Percentiles rank a stretch among this genome's conserved stretches.
Conservation (phyloP, 2,113 vertebrate species). For the Dascyllus trimaculatus region DNA sequence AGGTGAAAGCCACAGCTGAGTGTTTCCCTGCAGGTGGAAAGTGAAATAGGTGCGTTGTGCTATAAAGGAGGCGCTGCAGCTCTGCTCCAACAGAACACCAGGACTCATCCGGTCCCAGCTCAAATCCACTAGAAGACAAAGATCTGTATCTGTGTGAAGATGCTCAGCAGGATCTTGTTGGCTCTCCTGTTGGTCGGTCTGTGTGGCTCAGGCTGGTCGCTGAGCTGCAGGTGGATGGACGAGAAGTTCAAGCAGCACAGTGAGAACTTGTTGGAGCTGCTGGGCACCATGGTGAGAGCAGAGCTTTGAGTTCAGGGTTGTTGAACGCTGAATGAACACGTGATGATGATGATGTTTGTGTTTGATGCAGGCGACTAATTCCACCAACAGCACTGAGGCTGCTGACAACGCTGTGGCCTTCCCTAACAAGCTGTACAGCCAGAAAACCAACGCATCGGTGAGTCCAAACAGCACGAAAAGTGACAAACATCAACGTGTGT, state of each 20-base stretch:
- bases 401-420: slow-evolving; percentile 40
- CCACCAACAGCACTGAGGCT: slow-evolving; percentile 46
- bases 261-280: slow-evolving; percentile 30
- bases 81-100: slow-evolving; percentile 9
- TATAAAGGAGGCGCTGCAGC: slow-evolving; percentile 27
- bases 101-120: neutral
- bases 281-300: slow-evolving; percentile 67
- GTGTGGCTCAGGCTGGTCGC: slow-evolving; percentile 24
- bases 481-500: neutral
- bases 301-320: neutral
- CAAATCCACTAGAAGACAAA: neutral
- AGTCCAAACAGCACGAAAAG: slow-evolving; percentile 18
- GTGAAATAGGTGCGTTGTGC: slow-evolving; percentile 10
- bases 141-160: neutral
- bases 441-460: slow-evolving; percentile 48
- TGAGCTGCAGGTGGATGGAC: slow-evolving; percentile 75
- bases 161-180: slow-evolving; percentile 42
- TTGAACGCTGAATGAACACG: neutral
- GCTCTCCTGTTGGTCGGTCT: slow-evolving; percentile 55
- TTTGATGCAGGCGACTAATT: slow-evolving; percentile 54
- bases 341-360: slow-evolving; percentile 8
- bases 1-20: neutral
- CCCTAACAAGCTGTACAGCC: slow-evolving; percentile 50
- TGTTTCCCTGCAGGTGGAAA: slow-evolving; percentile 22
- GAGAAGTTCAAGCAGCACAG: slow-evolving; percentile 64